These are phyloP conservation scores for Forpus xanthops DNA, from an alignment of 2,797 vertebrate genomes.

Conservation along the genomic window DNA sequence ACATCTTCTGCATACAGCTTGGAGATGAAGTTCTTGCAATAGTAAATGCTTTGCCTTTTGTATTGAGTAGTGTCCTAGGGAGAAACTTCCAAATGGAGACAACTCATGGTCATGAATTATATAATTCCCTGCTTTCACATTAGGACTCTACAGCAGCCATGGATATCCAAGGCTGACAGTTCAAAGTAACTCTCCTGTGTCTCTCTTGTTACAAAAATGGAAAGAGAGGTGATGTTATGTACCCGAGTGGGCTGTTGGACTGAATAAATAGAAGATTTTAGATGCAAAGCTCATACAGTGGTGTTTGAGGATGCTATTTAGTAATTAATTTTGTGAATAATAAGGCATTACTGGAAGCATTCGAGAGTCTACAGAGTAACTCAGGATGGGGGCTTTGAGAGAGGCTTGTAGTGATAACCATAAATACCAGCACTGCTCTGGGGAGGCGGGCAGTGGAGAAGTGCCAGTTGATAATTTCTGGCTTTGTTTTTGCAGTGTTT, in stretches of 20 bases:
- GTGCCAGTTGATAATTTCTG: neutral
- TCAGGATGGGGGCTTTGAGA: neutral
- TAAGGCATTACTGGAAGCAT: neutral
- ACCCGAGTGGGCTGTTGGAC: neutral
- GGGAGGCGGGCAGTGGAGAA: neutral
- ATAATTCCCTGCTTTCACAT: neutral
- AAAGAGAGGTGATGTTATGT: neutral
- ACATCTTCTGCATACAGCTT: neutral
- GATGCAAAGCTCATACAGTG: constrained; percentile 2
- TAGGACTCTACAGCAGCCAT: neutral
- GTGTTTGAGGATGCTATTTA: constrained; percentile 1
- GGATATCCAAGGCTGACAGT: neutral
- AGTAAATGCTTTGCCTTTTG: neutral
- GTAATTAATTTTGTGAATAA: constrained; percentile 28
- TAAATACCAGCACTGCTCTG: neutral
- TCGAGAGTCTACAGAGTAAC: neutral
- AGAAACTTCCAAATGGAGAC: neutral
- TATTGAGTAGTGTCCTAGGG: fast-evolving
- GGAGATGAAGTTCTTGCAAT: neutral
- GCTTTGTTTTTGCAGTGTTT: neutral
- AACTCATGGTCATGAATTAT: neutral
- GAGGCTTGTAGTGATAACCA: neutral
- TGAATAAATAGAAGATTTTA: constrained; percentile 26
- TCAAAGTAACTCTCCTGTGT: constrained; percentile 11
- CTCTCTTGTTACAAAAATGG: neutral